Conservation (phyloP, 2,797 vertebrate genomes). For the Trachops cirrhosus region DNA sequence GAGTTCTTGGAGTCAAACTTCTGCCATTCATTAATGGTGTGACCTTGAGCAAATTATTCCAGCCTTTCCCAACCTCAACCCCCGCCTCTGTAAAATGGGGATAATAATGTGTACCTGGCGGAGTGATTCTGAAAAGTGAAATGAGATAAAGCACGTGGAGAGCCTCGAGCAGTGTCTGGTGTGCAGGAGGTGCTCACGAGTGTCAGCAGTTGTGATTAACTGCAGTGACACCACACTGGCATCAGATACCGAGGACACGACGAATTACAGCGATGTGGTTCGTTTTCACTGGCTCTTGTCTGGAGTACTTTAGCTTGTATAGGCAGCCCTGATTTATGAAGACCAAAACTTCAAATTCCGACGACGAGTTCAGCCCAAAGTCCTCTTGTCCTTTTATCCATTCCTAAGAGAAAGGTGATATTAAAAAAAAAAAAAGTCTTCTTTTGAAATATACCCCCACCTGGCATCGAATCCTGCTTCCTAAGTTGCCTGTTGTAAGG, state of each 20-base stretch:
- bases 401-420: not conserved
- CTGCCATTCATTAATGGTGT: not conserved
- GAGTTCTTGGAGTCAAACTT: not conserved
- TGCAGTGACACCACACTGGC: not conserved
- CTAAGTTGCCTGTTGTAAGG: not conserved
- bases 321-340: not conserved
- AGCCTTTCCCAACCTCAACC: not conserved
- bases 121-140: not conserved
- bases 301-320: not conserved
- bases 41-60: not conserved
- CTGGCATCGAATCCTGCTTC: not conserved
- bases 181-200: not conserved
- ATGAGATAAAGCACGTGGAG: not conserved
- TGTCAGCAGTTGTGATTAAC: not conserved
- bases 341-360: not conserved
- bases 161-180: not conserved
- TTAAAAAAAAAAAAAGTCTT: not conserved
- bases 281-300: not conserved
- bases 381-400: not conserved
- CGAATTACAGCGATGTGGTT: not conserved
- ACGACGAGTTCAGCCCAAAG: not conserved
- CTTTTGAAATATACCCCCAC: not conserved
- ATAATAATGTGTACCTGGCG: not conserved
- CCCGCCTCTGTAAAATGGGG: not conserved
- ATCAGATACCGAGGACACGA: not conserved